Percentiles rank a stretch among this genome's conserved stretches.
phyloP scores from a whole-genome alignment of 2,888 invertebrate species.

The Microctonus hyperodae region DNA sequence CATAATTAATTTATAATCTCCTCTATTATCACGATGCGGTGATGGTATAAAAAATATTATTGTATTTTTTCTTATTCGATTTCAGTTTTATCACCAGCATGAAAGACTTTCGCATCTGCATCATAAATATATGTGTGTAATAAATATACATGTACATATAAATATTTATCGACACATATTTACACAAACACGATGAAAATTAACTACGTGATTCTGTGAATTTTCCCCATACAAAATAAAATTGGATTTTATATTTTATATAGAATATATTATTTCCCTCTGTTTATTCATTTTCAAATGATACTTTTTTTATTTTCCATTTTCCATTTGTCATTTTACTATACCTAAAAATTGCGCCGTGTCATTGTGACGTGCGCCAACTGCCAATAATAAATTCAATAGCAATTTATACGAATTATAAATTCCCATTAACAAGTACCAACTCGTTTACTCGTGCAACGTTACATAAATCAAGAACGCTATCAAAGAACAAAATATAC shows the following conservation, averaged over 20 bases:
- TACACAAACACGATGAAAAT: too few species aligned
- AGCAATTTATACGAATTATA: slow-evolving; percentile 55
- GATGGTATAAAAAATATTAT: not conserved
- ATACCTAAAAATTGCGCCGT: not conserved
- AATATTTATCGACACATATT: too few species aligned
- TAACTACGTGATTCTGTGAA: not conserved
- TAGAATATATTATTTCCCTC: not conserved
- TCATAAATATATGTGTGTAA: too few species aligned
- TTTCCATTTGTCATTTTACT: not conserved
- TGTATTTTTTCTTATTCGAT: too few species aligned
- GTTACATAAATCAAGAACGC: slow-evolving; percentile 49
- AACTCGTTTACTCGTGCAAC: slow-evolving; percentile 38
- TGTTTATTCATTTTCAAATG: not conserved
- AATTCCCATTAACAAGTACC: slow-evolving; percentile 48
- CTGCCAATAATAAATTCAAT: slow-evolving; percentile 48
- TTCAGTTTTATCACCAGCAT: too few species aligned
- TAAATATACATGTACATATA: too few species aligned
- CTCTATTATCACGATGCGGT: too few species aligned
- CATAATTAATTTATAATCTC: too few species aligned
- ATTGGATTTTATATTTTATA: too few species aligned
- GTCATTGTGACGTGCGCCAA: slow-evolving; percentile 17
- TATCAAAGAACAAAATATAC: slow-evolving; percentile 21
- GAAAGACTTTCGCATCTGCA: too few species aligned
- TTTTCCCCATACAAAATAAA: not conserved
- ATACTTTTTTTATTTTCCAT: not conserved